Evolutionary conservation across 2,797 vertebrate genomes (phyloP).

Genomic region (Scleropages formosus): DNA sequence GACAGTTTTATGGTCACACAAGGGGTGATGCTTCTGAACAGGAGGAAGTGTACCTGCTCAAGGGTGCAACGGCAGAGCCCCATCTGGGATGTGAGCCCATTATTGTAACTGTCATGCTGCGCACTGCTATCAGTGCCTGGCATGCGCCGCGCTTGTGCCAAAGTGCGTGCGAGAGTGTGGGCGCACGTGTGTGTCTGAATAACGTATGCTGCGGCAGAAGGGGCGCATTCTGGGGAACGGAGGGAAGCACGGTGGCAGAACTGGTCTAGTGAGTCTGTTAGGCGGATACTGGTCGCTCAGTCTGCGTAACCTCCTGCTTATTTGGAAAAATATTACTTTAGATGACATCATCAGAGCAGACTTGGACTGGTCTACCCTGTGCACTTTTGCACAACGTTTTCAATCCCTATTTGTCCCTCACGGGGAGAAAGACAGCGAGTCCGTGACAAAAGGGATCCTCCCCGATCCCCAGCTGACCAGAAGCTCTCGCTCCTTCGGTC

Average conservation of each 20-base stretch:
- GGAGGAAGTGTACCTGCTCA: too few relatives aligned
- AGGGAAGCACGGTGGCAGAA: constrained; percentile 35
- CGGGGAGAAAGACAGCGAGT: too few relatives aligned
- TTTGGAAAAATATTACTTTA: constrained; percentile 41
- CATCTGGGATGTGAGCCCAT: too few relatives aligned
- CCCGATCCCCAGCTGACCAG: constrained; percentile 28
- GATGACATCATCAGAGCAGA: constrained; percentile 47
- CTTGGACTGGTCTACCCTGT: constrained; percentile 35
- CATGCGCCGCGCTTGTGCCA: background rate
- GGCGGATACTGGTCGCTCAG: constrained; percentile 2
- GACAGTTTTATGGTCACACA: too few relatives aligned
- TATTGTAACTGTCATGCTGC: too few relatives aligned
- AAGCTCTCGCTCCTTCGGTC: too few relatives aligned
- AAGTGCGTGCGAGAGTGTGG: constrained; percentile 5
- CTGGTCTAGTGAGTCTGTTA: constrained; percentile 40
- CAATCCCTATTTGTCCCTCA: too few relatives aligned
- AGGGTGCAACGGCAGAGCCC: too few relatives aligned
- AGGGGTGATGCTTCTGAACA: too few relatives aligned
- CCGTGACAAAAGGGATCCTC: too few relatives aligned
- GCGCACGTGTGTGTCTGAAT: constrained; percentile 2
- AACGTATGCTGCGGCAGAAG: constrained; percentile 40
- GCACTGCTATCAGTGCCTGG: background rate
- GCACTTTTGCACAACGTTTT: constrained; percentile 18
- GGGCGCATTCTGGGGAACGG: constrained; percentile 37
- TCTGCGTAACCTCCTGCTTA: constrained; percentile 40